Base-by-base conservation (phyloP, 2,888 invertebrate species). In the Watsonalla cultraria region DNA sequence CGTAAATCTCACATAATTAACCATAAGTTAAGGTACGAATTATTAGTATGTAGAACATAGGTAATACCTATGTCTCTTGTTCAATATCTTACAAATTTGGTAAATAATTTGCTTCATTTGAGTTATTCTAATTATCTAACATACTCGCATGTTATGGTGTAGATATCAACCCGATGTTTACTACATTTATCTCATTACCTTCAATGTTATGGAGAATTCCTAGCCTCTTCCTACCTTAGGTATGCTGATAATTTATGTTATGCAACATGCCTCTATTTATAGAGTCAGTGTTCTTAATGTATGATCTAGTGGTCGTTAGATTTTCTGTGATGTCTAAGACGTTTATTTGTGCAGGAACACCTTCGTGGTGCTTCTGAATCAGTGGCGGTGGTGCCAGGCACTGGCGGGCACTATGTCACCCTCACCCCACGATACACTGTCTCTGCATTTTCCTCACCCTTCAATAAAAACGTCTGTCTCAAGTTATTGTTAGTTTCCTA, bases 331-430 rank as follows among this genome's bases (percentile, higher is more conserved):
- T 37, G 59, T 53, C 46, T 49, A 45, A 48, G 49, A 49, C 13
- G 48, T 49, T 54, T 33, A 58, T 64, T 68, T 58, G 56, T 54
- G 53, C 57, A 59, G 53, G 61, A 64, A 71, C 70, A 72, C 72
- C 70, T 72, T 62, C 62, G 61, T 61, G 62, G 60, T 66, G 70
- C 65, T 66, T 59, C 53, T 64, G 53, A 52, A 49, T 51, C 54
- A 60, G 86, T 88, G 63, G 84, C 89, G 72, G 83, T 54, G 60
- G 86, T 88, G 63, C 85, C 89, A 72, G 83, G 80, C 71, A 74
- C 80, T 59, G 64, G 70, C 70, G 56, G 60, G 80, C 68, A 84
- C 88, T 60, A 56, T 71, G 67, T 70, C 77, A 68, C 82, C 85
- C 86, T 75, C 74, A 70, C 81, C 85, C 84, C 74, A 74, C 65